Base-by-base conservation (phyloP, 2,113 vertebrate species). In the Anguilla rostrata region DNA sequence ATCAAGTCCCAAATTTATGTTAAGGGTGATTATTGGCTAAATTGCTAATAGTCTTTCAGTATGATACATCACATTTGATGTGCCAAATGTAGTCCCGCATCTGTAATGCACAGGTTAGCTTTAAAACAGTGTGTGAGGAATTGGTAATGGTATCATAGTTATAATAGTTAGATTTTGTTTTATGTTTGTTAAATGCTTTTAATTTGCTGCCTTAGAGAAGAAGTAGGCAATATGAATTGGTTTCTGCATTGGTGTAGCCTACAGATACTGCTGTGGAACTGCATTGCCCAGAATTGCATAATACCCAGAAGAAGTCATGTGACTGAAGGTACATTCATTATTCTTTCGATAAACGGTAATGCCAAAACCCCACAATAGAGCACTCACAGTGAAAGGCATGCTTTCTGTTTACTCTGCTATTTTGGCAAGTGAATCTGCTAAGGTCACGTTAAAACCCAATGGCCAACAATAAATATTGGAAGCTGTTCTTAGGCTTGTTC, bases 151-250 rank as follows among this genome's bases (percentile, higher is more conserved):
- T 82, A 87, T 63, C 60, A 81, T 41, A n/a, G n/a, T n/a, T n/a
- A n/a, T n/a, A 89, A 88, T 88, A 87, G 93, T 91, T 89, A 91
- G 82, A 82, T 83, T 34, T 39, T 56, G 87, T 46, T 86, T 26
- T 7, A 63, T 3, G 60, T 63, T 63, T 5, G 60, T 63, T 26
- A 26, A 63, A 63, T 63, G 7, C 20, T 60, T 9, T 60, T 60
- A 14, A 63, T 63, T 63, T 63, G 2, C 60, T 63, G 20, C 16
- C 22, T 63, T 60, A 60, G 56, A 60, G 18, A 60, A 3, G 14
- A 6, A 60, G 56, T 60, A 60, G 18, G 11, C 7, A 11, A 66
- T 66, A 2, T 66, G n/a, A 75, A 11, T 12, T 75, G 26, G 26
- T 75, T 29, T 34, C 66, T 75, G 4, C 1, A 75, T 29, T n/a